Evolutionary conservation across 2,797 vertebrate species (phyloP), one percentile per base, ranked within the genome.

Genomic region (Buceros bicornis): DNA sequence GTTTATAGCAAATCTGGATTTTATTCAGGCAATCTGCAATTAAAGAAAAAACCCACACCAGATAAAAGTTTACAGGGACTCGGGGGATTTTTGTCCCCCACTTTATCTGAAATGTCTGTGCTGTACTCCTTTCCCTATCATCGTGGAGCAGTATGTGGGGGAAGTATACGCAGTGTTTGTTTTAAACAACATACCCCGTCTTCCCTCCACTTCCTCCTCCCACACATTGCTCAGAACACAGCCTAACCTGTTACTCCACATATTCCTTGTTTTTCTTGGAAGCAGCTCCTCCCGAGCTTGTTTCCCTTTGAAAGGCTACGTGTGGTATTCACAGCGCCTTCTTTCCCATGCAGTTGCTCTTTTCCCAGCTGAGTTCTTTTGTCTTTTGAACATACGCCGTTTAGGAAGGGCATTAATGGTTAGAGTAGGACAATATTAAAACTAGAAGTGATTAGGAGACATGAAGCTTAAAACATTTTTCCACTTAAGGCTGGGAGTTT

Each of bases 201-300:
- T 90, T 95, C 79, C 78, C 48, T 95, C 57, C 47, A 25, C 91
- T 96, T 95, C 95, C 85, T 96, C 85, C 95, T 96, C 96, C 95
- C 82, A 96, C 91, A 0, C 85, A 16, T 57, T 91, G 80, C 84
- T 94, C 87, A 93, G 87, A 96, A 95, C 95, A 96, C 70, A 96
- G 85, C 56, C 89, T 93, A 96, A 96, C 96, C 96, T 97, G 91
- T 96, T 96, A 94, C 91, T 91, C 96, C 0, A 1, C 78, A 58
- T 95, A 93, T 66, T 96, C 91, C 82, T 79, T 96, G 88, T 95
- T 96, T 96, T 79, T 93, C 96, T 97, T 97, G 96, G 96, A 96
- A 96, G 87, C 73, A 76, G 25, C 73, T 83, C 83, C 80, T 87
- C 91, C 80, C 80, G 60, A 31, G 42, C 67, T 97, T 94, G 89